Base-by-base conservation (phyloP, 2,113 vertebrate species). In the Tyto alba region DNA sequence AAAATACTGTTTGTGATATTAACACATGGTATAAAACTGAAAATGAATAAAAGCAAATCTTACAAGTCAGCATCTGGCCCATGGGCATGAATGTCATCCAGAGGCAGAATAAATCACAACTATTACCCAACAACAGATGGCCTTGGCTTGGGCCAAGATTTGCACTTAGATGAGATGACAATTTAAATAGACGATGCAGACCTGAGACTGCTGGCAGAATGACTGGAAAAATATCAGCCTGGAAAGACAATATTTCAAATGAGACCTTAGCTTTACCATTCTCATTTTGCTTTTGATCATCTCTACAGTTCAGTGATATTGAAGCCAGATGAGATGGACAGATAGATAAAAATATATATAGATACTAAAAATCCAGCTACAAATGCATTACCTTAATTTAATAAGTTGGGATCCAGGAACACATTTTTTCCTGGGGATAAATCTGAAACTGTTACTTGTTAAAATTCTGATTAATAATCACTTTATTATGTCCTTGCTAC, bases 101-200 rank as follows among this genome's bases (percentile, higher is more conserved):
- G 73, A 95, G 63, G 75, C 90, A 95, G 93, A 96, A 95, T 82
- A 96, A 97, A 97, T 97, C 93, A 97, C 48, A 84, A 71, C 80
- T 93, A 91, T 93, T 93, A 96, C 67, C 69, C 79, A 87, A 95
- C 50, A 95, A 85, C 95, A 97, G 91, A 97, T 95, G 97, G 92
- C 88, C 78, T 41, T 68, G 64, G 32, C 85, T 63, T 45, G 72
- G 90, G 85, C 82, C 94, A 96, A 89, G 72, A 93, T 81, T 72
- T 95, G 88, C 72, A 92, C 45, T 96, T 38, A 93, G 92, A 96
- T 89, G 87, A 89, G 75, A 97, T 2, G 36, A 95, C 92, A 97
- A 89, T 76, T 94, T 83, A 90, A 85, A 96, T 3, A 95, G 75
- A 90, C 3, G 7, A 82, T 50, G 79, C 85, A 97, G 96, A 97